Percentiles rank a stretch among this genome's conserved stretches.
phyloP scores from a whole-genome alignment of 2,888 invertebrate genomes.

The Agrilus mali region DNA sequence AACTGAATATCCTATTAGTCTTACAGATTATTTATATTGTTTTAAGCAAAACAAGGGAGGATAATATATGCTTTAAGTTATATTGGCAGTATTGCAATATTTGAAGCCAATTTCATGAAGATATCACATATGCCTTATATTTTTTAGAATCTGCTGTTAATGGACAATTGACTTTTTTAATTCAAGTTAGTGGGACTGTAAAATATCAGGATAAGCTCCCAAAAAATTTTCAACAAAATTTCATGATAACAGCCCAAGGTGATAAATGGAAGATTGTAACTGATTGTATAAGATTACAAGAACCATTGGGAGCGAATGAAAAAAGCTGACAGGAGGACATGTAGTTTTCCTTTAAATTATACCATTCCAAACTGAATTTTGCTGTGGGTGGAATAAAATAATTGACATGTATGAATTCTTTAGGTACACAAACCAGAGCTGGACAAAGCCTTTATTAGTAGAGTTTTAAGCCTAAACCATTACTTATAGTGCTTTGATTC shows the following conservation, averaged over 20 bases:
- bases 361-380: not conserved
- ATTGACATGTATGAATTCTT: too few species aligned
- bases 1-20: too few species aligned
- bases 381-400: slow-evolving; percentile 5
- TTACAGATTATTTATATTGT: too few species aligned
- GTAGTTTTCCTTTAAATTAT: not conserved
- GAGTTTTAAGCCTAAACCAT: too few species aligned
- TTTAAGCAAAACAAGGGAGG: too few species aligned
- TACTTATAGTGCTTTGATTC: too few species aligned
- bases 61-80: too few species aligned
- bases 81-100: too few species aligned
- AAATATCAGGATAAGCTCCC: slow-evolving; percentile 49
- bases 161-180: slow-evolving; percentile 67
- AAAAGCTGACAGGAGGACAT: slow-evolving; percentile 7
- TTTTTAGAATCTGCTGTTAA: slow-evolving; percentile 57
- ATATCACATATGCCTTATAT: not conserved
- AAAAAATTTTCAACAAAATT: slow-evolving; percentile 72
- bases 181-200: slow-evolving; percentile 74
- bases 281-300: slow-evolving; percentile 76
- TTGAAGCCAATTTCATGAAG: too few species aligned
- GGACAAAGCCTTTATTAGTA: too few species aligned
- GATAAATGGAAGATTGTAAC: slow-evolving; percentile 92
- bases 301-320: slow-evolving; percentile 22
- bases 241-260: slow-evolving; percentile 74
- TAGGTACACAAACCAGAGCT: too few species aligned